Percentiles rank a stretch among this genome's conserved stretches.
Evolutionary conservation across 92 coral and sea anemone genomes (phyloP).

Genomic region (Siderastrea radians): DNA sequence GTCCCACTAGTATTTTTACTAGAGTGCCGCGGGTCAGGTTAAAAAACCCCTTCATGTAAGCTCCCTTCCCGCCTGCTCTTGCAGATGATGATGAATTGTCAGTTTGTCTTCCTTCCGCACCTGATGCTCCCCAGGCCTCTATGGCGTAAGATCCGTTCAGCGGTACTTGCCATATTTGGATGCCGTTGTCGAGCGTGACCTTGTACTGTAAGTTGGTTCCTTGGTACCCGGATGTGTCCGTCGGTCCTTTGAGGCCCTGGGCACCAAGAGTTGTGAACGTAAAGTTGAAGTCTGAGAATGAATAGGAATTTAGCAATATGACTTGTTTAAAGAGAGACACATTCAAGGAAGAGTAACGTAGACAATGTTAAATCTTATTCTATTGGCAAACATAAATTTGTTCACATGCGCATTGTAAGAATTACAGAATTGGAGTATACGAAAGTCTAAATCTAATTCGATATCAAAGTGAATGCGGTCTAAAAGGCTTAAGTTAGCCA

Average conservation of each 20-base stretch:
- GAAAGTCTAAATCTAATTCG: too few species aligned
- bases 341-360: too few species aligned
- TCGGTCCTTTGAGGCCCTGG: conserved; percentile 78
- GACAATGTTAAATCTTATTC: too few species aligned
- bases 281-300: conserved; percentile 68
- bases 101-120: conserved; percentile 73
- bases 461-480: too few species aligned
- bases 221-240: conserved; percentile 68
- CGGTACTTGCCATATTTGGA: conserved; percentile 92
- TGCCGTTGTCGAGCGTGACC: conserved; percentile 75
- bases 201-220: conserved; percentile 84
- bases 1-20: conserved; percentile 86
- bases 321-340: neutral
- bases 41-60: conserved; percentile 84
- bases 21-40: conserved; percentile 64
- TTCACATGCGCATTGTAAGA: too few species aligned
- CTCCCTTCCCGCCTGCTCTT: conserved; percentile 87
- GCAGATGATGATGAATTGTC: conserved; percentile 3
- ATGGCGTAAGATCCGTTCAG: conserved; percentile 84
- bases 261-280: conserved; percentile 84
- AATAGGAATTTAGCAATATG: too few species aligned
- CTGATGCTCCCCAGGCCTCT: conserved; percentile 93
- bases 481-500: too few species aligned
- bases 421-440: too few species aligned
- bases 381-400: too few species aligned